Conservation (phyloP, 2,888 invertebrate genomes). For the Drosophila affinis region DNA sequence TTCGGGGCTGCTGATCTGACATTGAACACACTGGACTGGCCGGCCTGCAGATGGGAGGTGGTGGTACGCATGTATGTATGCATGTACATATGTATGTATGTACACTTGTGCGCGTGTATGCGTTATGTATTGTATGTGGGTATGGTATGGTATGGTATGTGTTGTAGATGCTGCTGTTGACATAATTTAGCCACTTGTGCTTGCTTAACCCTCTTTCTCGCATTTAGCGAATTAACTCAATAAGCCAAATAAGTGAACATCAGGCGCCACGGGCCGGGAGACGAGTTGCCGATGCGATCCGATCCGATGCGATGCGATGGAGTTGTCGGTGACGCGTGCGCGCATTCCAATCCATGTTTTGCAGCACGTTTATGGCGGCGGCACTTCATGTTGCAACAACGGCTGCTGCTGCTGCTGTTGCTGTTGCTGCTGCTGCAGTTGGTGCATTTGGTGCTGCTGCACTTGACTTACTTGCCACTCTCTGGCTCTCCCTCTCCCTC, state of each 20-base stretch:
- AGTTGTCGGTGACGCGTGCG: slow-evolving; percentile 68
- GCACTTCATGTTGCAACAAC: slow-evolving; percentile 76
- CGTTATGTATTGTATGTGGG: background rate
- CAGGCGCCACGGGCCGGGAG: slow-evolving; percentile 2
- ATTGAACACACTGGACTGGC: slow-evolving; percentile 62
- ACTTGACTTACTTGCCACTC: slow-evolving; percentile 65
- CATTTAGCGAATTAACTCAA: slow-evolving; percentile 66
- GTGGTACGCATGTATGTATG: slow-evolving; percentile 9
- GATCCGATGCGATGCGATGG: slow-evolving; percentile 18
- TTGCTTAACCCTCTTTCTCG: slow-evolving; percentile 46
- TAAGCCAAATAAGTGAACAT: slow-evolving; percentile 54
- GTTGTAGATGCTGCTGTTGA: slow-evolving; percentile 51
- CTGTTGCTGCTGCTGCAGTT: background rate
- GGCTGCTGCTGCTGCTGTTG: slow-evolving; percentile 17
- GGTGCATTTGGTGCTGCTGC: slow-evolving; percentile 44
- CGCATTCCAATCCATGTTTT: slow-evolving; percentile 56
- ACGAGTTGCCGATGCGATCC: slow-evolving; percentile 6
- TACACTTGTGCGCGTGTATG: background rate
- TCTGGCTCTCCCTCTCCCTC: slow-evolving; percentile 55
- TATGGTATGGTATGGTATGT: background rate
- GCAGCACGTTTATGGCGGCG: slow-evolving; percentile 46
- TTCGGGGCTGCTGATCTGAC: slow-evolving; percentile 69
- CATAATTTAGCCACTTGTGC: slow-evolving; percentile 66
- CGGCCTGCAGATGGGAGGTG: background rate
- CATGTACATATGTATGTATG: slow-evolving; percentile 9